These are phyloP conservation scores for Sula dactylatra DNA, from an alignment of 2,113 vertebrate species.

Conservation along the genomic window DNA sequence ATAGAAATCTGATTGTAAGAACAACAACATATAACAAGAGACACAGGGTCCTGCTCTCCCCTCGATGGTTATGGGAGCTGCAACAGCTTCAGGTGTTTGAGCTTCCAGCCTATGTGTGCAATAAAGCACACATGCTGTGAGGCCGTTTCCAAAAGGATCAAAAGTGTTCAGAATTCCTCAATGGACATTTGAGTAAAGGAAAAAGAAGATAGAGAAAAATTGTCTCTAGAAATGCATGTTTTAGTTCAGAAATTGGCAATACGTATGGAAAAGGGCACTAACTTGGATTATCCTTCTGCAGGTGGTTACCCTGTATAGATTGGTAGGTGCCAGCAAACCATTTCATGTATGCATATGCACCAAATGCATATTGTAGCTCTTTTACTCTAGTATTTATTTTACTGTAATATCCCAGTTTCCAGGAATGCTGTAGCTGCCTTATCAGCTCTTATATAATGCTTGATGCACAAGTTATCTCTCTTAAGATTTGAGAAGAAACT, in stretches of 20 bases:
- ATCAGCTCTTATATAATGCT: neutral
- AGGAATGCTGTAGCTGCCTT: neutral
- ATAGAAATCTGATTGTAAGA: neutral
- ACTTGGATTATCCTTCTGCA: neutral
- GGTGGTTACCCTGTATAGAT: neutral
- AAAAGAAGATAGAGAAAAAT: neutral
- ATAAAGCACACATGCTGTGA: neutral
- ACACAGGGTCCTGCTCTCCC: neutral
- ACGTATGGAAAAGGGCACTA: neutral
- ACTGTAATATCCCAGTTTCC: neutral
- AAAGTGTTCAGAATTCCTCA: neutral
- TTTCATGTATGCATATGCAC: neutral
- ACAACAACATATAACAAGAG: neutral
- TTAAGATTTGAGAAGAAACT: slow-evolving; percentile 6
- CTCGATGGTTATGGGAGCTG: neutral
- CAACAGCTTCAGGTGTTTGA: neutral
- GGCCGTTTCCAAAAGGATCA: neutral
- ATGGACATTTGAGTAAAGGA: neutral
- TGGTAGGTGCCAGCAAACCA: neutral
- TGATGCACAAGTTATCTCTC: neutral
- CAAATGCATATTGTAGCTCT: neutral
- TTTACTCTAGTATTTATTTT: neutral
- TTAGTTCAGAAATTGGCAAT: neutral
- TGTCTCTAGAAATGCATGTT: neutral
- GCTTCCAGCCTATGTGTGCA: neutral